Evolutionary conservation across 2,888 invertebrate genomes (phyloP).

Genomic region (Campoletis raptor): DNA sequence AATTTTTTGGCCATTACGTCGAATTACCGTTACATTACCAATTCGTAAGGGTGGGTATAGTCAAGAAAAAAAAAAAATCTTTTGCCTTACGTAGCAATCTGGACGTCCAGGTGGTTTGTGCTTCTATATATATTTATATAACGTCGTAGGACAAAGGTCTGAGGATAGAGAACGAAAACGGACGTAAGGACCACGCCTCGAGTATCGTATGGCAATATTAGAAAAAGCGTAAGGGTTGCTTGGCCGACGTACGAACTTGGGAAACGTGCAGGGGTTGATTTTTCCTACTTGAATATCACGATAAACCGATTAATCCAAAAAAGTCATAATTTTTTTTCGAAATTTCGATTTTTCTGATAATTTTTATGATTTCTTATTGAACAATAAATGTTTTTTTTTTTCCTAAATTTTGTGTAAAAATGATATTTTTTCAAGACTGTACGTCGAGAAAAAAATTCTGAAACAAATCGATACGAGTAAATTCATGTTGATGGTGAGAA

Average conservation of each 20-base stretch:
- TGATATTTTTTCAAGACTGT: not conserved
- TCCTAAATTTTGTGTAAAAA: not conserved
- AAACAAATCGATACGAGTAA: slow-evolving; percentile 7
- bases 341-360: not conserved
- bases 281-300: slow-evolving; percentile 8
- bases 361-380: not conserved
- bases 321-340: not conserved
- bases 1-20: slow-evolving; percentile 13
- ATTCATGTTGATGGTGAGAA: not conserved
- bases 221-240: slow-evolving; percentile 80
- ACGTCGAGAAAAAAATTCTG: not conserved
- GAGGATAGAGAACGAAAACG: slow-evolving; percentile 73
- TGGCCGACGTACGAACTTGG: slow-evolving; percentile 42
- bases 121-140: slow-evolving; percentile 17
- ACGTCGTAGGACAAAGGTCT: slow-evolving; percentile 74
- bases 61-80: slow-evolving; percentile 56
- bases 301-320: not conserved
- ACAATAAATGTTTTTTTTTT: not conserved
- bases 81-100: slow-evolving; percentile 72
- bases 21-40: slow-evolving; percentile 53
- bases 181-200: slow-evolving; percentile 81
- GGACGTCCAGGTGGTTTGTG: slow-evolving; percentile 78
- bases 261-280: slow-evolving; percentile 41
- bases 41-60: slow-evolving; percentile 32
- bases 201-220: slow-evolving; percentile 79